Evolutionary conservation across 2,888 invertebrate genomes (phyloP), one percentile per base, ranked within the genome.

Genomic region (Hyalella azteca): DNA sequence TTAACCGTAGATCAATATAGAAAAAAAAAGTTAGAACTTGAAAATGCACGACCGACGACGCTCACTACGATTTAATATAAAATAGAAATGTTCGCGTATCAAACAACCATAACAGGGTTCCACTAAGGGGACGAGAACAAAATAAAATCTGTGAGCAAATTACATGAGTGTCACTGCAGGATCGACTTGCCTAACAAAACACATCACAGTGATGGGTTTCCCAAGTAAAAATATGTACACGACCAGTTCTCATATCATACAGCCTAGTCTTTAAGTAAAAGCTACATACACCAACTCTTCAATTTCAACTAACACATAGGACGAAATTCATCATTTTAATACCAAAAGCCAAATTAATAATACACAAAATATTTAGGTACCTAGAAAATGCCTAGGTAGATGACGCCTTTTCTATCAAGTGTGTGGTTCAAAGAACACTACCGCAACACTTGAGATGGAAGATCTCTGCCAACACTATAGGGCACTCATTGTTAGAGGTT

Each of bases 161-260:
- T 54, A 54, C 54, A 54, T 29, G 29, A 29, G 54, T 54, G 22
- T 54, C 54, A 54, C 54, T 29, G 29, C 22, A 29, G 54, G 54
- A 54, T 54, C 54, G 26, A 54, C 22, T 22, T 54, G 54, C 26
- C 54, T 54, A 29, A 29, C 54, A 19, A 29, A 54, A 26, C 54
- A 54, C 66, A 66, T 66, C 39, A 29, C 66, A 66, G 66, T 22
- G 66, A 66, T 36, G 66, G 66, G 29, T 36, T n/a, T 66, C 36
- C 29, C 32, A 29, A 66, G 66, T 66, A 66, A 36, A 66, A 66
- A 66, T 66, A 66, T 66, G 66, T 66, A 66, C 66, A 66, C 66
- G 66, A 66, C 66, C 66, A 66, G 36, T n/a, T 66, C 66, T 66
- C 32, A 66, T 66, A 66, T 66, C 66, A 66, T 66, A 66, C 66